Conservation (phyloP, 2,888 invertebrate genomes). For the Drosophila gaucha region DNA sequence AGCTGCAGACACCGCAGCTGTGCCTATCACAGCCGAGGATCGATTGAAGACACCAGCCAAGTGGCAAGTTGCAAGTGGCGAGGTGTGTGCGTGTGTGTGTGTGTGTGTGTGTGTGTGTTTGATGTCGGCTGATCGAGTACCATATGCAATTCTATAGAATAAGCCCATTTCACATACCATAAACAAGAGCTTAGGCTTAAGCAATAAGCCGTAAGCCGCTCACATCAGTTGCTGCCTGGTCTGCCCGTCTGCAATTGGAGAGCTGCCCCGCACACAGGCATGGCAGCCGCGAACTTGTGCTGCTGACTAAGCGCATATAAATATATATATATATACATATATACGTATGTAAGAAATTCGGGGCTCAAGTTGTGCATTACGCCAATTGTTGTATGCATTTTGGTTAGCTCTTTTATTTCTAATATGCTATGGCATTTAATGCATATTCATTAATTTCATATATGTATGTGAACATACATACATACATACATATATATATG, state of each 20-base stretch:
- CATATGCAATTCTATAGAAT: conserved; percentile 58
- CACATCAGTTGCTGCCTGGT: conserved; percentile 25
- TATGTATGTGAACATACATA: conserved; percentile 8
- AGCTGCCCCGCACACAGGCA: conserved; percentile 15
- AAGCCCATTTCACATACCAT: conserved; percentile 53
- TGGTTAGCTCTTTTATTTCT: conserved; percentile 50
- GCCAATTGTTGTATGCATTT: conserved; percentile 42
- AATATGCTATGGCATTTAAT: conserved; percentile 48
- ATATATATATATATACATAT: conserved; percentile 6
- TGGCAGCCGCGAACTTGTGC: conserved; percentile 37
- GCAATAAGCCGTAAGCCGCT: conserved; percentile 44
- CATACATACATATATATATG: conserved; percentile 45
- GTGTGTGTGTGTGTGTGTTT: neutral
- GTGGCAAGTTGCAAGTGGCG: conserved; percentile 27
- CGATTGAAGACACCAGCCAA: conserved; percentile 52
- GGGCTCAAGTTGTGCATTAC: conserved; percentile 40
- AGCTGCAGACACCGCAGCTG: conserved; percentile 37
- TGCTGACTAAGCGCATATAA: conserved; percentile 54
- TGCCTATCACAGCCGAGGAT: conserved; percentile 56
- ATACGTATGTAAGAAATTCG: conserved; percentile 15
- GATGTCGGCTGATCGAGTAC: conserved; percentile 41
- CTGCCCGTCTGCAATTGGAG: conserved; percentile 51
- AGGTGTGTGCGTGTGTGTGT: conserved; percentile 23
- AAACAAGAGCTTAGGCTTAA: conserved; percentile 60
- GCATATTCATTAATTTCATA: conserved; percentile 43